Evolutionary conservation across 2,797 vertebrate genomes (phyloP).

Genomic region (Potorous gilbertii): DNA sequence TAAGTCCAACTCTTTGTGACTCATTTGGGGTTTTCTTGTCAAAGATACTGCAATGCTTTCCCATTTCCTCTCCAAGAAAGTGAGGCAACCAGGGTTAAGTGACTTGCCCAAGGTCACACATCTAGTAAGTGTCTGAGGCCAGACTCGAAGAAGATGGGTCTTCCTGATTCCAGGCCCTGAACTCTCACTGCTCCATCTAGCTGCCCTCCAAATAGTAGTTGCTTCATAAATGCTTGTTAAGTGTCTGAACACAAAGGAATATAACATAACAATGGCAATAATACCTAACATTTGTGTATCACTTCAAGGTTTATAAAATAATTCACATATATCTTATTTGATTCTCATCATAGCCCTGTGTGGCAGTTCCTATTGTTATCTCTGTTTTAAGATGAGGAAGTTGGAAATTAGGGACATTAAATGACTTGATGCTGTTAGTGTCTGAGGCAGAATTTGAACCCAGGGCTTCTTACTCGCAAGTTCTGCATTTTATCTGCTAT

Average conservation of each 20-base stretch:
- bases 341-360: not conserved
- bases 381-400: not conserved
- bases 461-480: not conserved
- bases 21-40: not conserved
- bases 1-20: not conserved
- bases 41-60: not conserved
- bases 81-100: not conserved
- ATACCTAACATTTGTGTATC: not conserved
- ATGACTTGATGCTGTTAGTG: not conserved
- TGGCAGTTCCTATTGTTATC: not conserved
- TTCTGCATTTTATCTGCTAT: not conserved
- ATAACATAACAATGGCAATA: not conserved
- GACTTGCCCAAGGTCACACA: not conserved
- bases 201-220: not conserved
- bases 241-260: not conserved
- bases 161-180: not conserved
- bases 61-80: not conserved
- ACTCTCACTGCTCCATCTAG: not conserved
- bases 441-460: not conserved
- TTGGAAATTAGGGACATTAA: not conserved
- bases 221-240: not conserved
- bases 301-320: not conserved
- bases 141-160: not conserved
- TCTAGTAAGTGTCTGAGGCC: not conserved
- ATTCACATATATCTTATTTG: not conserved